phyloP scores from a whole-genome alignment of 2,888 invertebrate species.

The Abrostola tripartita region DNA sequence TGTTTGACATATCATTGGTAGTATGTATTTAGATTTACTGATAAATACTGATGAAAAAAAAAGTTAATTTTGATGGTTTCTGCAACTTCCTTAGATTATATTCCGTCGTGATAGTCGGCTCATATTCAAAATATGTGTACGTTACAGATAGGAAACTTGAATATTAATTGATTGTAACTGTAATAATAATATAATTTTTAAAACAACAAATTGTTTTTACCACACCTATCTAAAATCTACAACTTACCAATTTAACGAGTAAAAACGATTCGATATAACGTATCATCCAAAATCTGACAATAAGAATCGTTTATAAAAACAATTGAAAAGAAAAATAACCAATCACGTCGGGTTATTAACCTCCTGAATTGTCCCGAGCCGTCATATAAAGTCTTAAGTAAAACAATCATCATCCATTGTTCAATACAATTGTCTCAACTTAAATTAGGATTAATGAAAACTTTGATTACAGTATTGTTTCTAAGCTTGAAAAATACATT shows the following conservation, averaged over 20 bases:
- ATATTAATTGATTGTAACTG: too few species aligned
- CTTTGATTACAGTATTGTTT: conserved; percentile 27
- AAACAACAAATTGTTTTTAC: too few species aligned
- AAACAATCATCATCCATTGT: conserved; percentile 17
- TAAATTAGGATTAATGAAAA: conserved; percentile 20
- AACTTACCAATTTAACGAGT: too few species aligned
- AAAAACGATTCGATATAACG: neutral
- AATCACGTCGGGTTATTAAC: conserved; percentile 6
- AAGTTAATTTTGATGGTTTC: too few species aligned
- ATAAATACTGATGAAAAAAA: too few species aligned
- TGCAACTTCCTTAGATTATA: neutral
- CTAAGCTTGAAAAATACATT: conserved; percentile 7
- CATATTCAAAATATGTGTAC: too few species aligned
- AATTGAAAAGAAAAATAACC: neutral
- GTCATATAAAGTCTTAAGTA: conserved; percentile 20
- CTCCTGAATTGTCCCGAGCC: conserved; percentile 8
- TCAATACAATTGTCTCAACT: conserved; percentile 23
- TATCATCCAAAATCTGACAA: neutral
- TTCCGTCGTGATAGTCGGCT: neutral
- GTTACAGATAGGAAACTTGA: too few species aligned
- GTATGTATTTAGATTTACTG: too few species aligned
- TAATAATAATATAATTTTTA: too few species aligned
- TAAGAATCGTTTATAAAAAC: too few species aligned
- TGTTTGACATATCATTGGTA: too few species aligned
- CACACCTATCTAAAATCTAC: too few species aligned